Evolutionary conservation across 2,888 invertebrate species (phyloP).

Genomic region (Ernsta delagoae): DNA sequence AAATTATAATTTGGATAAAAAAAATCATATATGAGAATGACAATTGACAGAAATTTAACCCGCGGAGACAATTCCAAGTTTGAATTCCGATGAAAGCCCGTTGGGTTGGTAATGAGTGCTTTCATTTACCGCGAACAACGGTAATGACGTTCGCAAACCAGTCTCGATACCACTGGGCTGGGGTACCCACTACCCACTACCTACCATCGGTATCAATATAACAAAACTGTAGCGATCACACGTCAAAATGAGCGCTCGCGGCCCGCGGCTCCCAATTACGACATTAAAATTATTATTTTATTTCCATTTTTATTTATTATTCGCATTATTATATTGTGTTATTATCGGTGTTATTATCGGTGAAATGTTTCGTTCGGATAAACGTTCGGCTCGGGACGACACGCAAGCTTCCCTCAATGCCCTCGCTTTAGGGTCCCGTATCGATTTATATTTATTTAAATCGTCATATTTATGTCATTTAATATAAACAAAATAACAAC

Average conservation of each 20-base stretch:
- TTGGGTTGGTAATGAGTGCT: slow-evolving; percentile 3
- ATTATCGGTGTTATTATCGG: slow-evolving; percentile 85
- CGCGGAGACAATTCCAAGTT: slow-evolving; percentile 23
- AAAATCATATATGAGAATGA: not conserved
- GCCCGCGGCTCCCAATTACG: slow-evolving; percentile 81
- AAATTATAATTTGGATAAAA: no score
- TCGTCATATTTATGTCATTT: not conserved
- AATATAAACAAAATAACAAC: no score
- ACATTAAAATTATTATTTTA: slow-evolving; percentile 84
- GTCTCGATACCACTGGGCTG: slow-evolving; percentile 57
- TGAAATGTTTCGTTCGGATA: slow-evolving; percentile 85
- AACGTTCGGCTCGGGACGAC: slow-evolving; percentile 73
- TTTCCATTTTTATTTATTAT: slow-evolving; percentile 85
- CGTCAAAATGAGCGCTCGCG: slow-evolving; percentile 63
- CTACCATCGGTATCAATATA: slow-evolving; percentile 69
- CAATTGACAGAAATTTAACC: not conserved
- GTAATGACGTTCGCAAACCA: slow-evolving; percentile 56
- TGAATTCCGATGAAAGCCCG: slow-evolving; percentile 19
- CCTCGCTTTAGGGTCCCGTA: slow-evolving; percentile 62
- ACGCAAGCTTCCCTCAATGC: slow-evolving; percentile 69
- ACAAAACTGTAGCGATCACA: slow-evolving; percentile 61
- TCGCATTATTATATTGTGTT: slow-evolving; percentile 85
- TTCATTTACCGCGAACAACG: slow-evolving; percentile 45
- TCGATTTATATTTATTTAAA: slow-evolving; percentile 13
- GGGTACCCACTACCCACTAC: not conserved